Conservation (phyloP, 2,888 invertebrate genomes). For the Criorhina ranunculi region DNA sequence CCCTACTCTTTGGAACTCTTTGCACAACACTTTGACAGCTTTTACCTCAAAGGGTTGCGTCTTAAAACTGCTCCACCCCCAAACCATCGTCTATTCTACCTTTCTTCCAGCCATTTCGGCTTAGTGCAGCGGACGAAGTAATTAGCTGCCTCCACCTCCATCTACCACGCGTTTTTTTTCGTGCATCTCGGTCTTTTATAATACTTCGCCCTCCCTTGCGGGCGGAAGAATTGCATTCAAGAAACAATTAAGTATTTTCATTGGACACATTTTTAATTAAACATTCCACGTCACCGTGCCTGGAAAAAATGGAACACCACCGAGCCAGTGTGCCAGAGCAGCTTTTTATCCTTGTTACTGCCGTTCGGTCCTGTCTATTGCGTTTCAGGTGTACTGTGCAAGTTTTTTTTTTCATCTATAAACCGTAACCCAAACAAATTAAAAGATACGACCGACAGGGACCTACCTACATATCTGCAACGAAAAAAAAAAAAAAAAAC, state of each 20-base stretch:
- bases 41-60: no score
- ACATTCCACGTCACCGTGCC: slow-evolving; percentile 41
- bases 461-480: no score
- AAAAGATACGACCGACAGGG: slow-evolving; percentile 35
- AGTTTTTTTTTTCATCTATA: slow-evolving; percentile 12
- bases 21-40: no score
- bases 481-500: background rate
- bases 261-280: slow-evolving; percentile 74
- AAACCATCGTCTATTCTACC: background rate
- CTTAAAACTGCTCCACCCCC: background rate
- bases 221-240: slow-evolving; percentile 35
- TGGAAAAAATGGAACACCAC: background rate
- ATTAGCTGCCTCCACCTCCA: slow-evolving; percentile 8
- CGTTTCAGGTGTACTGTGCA: slow-evolving; percentile 36
- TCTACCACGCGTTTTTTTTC: slow-evolving; percentile 4
- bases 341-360: slow-evolving; percentile 25
- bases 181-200: slow-evolving; percentile 28
- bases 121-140: no score
- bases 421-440: slow-evolving; percentile 52
- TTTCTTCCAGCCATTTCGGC: no score
- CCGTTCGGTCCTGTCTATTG: slow-evolving; percentile 8
- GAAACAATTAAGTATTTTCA: slow-evolving; percentile 67
- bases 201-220: background rate
- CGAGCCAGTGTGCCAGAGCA: background rate
- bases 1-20: no score